Base-by-base conservation (phyloP, 2,888 invertebrate genomes). In the Cataglyphis altisquamis region DNA sequence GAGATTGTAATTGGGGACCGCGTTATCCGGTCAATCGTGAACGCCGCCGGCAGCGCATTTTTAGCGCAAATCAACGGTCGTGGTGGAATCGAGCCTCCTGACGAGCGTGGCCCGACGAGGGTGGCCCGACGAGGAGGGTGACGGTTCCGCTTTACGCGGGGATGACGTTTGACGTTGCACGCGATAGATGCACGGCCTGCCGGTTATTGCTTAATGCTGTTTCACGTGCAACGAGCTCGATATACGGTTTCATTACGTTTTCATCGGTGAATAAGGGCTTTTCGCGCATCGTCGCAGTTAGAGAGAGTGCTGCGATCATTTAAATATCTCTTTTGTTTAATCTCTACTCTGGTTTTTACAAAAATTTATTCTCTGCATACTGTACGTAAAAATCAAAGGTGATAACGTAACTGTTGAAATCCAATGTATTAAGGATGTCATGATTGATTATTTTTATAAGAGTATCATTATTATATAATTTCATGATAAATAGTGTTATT, bases 121-220 rank as follows among this genome's bases (percentile, higher is more conserved):
- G n/a, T 64, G 48, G 62, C 29, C 39, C 32, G 32, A 32, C 32
- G 72, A 55, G 55, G 64, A 63, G 48, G 48, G n/a, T 52, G 52
- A 39, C 36, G 36, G 6, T 36, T 6, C 72, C 83, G 82, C 29
- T 84, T 75, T 82, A 77, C 83, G 70, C 82, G 48, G 57, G 80
- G 66, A 67, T 90, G 91, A 91, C 92, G 87, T 92, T 93, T 92
- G 92, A 92, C 91, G 90, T 52, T 91, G 90, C 88, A 86, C 86
- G 86, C 91, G 87, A 89, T 89, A 90, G 88, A 87, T 84, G 86
- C 90, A 92, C 91, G 90, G 90, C 86, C 90, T 91, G 93, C 91
- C 90, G 92, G 91, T 92, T 91, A 92, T 92, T 91, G 91, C 91
- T 92, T 91, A 91, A 92, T 90, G 90, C 88, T 88, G 90, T 91